Conservation (phyloP, 2,113 vertebrate genomes). For the Lampris megalopsis region DNA sequence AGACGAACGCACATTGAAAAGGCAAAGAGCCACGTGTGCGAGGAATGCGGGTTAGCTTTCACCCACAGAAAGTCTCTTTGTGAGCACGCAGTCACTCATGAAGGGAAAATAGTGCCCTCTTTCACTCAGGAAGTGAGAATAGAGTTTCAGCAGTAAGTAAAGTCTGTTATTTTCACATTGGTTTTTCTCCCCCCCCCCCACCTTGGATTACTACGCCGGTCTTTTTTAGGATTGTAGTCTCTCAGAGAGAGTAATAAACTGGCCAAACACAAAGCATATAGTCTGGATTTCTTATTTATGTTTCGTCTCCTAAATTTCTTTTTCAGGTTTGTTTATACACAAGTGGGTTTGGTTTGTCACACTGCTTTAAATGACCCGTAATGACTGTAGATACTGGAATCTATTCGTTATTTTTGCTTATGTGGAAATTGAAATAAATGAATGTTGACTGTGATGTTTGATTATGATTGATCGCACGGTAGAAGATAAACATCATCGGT, state of each 20-base stretch:
- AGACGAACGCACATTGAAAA: slow-evolving; percentile 69
- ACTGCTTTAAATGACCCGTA: neutral
- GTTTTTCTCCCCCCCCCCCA: neutral
- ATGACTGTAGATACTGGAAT: slow-evolving; percentile 10
- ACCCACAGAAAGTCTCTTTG: slow-evolving; percentile 69
- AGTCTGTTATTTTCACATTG: neutral
- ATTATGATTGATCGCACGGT: neutral
- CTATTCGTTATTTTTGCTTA: slow-evolving; percentile 5
- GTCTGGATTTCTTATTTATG: neutral
- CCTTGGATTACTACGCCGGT: too few relatives aligned
- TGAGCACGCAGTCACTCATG: slow-evolving; percentile 69
- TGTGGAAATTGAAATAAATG: slow-evolving; percentile 36
- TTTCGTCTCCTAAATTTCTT: neutral
- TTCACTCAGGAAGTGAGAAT: slow-evolving; percentile 60
- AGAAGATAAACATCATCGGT: too few relatives aligned
- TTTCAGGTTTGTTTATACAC: neutral
- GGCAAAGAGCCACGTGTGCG: slow-evolving; percentile 63
- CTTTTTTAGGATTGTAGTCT: neutral
- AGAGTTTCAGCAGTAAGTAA: slow-evolving; percentile 59
- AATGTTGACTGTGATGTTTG: neutral
- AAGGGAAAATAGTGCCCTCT: slow-evolving; percentile 52
- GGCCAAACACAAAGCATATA: neutral
- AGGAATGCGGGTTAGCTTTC: slow-evolving; percentile 64
- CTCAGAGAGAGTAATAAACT: neutral
- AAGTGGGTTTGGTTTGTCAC: neutral